Evolutionary conservation across 2,888 invertebrate species (phyloP), one percentile per base, ranked within the genome.

Genomic region (Drosophila neotestacea): DNA sequence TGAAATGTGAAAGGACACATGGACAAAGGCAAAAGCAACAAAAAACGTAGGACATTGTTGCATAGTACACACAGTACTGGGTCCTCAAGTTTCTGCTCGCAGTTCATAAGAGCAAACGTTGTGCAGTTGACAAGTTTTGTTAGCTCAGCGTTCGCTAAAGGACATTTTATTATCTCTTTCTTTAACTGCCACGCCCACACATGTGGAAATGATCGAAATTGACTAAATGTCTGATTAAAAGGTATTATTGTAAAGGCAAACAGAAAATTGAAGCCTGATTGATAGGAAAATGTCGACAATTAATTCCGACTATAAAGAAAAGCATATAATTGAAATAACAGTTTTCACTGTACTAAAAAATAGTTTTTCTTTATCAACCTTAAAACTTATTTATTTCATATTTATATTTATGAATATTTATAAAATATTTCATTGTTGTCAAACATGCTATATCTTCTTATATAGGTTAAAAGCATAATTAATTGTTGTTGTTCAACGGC

Each of bases 81-180:
- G 13, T 36, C 42, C 47, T 48, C 34, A 52, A 46, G 47, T 50
- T 48, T 62, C 54, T 44, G 52, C 22, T 48, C 42, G 28, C 55
- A 41, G 67, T 27, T 58, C 58, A 56, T 42, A 34, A 52, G 62
- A 52, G 38, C 41, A 65, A 73, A 56, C 65, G 44, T 63, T 69
- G 64, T 75, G 82, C 85, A 84, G 73, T 70, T 84, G 87, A 84
- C 84, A 85, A 81, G 76, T 81, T 75, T 69, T 69, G 67, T 74
- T 83, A 71, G 61, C 64, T 59, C 13, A 28, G 34, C 48, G 48
- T 36, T 52, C 22, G 56, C 47, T 41, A 30, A 52, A 47, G 41
- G 52, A 39, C 39, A 32, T 32, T 58, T 62, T 38, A 32, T 41
- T 48, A 41, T 34, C 48, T 39, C 30, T 10, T 48, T 13, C 11